A percentile compares a stretch with the other conserved stretches of the same genome.
phyloP scores from a whole-genome alignment of 1,140 invertebrate genomes.

The Polypedilum vanderplanki region DNA sequence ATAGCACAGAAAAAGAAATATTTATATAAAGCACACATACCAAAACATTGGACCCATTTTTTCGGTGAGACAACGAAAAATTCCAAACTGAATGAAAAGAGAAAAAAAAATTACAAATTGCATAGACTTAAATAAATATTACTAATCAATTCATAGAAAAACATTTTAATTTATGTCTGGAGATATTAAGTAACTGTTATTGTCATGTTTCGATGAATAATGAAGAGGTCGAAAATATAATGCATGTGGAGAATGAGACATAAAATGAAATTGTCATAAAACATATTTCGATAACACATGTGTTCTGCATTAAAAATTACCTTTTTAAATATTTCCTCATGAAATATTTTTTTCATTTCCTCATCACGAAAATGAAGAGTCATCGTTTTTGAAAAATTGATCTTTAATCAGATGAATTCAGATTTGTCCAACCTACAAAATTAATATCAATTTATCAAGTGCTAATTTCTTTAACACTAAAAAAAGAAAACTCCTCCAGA shows the following conservation, averaged over 20 bases:
- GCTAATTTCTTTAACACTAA: background rate
- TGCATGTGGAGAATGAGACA: background rate
- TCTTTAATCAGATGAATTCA: background rate
- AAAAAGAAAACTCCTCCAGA: background rate
- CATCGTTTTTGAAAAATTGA: too few relatives aligned
- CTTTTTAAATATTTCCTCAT: too few relatives aligned
- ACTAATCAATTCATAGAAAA: too few relatives aligned
- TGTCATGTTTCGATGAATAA: background rate
- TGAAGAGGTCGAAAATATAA: background rate
- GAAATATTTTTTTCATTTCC: background rate
- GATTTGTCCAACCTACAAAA: background rate
- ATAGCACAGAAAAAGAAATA: too few relatives aligned
- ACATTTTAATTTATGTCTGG: background rate
- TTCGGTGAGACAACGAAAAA: too few relatives aligned
- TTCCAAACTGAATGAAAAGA: too few relatives aligned
- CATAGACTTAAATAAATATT: too few relatives aligned
- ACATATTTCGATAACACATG: background rate
- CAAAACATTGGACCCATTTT: too few relatives aligned
- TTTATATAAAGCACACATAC: too few relatives aligned
- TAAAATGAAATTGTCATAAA: background rate
- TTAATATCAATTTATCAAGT: background rate
- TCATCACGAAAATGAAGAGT: background rate
- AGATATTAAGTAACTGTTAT: background rate
- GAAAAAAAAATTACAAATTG: too few relatives aligned
- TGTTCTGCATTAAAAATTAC: background rate